Evolutionary conservation across 2,797 vertebrate species (phyloP).

Genomic region (Danio jaintianensis): DNA sequence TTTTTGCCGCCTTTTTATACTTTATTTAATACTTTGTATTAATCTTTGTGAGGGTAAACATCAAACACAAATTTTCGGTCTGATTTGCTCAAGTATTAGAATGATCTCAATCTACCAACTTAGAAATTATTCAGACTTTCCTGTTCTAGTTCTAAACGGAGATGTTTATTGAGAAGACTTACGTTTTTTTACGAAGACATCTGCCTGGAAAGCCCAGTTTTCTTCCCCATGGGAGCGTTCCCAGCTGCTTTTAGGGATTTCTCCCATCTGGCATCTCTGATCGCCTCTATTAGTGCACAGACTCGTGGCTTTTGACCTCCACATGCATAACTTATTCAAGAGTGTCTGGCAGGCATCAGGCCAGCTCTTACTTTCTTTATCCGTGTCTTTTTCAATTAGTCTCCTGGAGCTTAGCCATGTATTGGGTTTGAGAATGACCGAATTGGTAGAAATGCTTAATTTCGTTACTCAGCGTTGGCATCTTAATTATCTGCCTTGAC

Average conservation of each 20-base stretch:
- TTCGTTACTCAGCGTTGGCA: background rate
- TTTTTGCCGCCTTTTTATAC: background rate
- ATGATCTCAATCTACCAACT: background rate
- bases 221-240: conserved; percentile 46
- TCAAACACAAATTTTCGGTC: background rate
- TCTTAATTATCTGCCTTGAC: background rate
- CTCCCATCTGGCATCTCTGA: conserved; percentile 62
- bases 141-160: background rate
- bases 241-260: conserved; percentile 55
- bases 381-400: conserved; percentile 10
- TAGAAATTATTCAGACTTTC: background rate
- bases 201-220: conserved; percentile 29
- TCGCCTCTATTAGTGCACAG: conserved; percentile 44
- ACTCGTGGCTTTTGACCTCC: conserved; percentile 32
- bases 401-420: conserved; percentile 27
- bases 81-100: background rate
- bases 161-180: conserved; percentile 8
- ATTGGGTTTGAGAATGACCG: conserved; percentile 2
- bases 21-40: background rate
- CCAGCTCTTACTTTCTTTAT: conserved; percentile 18
- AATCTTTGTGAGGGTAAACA: background rate
- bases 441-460: background rate
- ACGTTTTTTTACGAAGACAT: conserved; percentile 35
- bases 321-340: conserved; percentile 45
- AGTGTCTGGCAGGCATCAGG: conserved; percentile 45